Percentiles rank a stretch among this genome's conserved stretches.
phyloP scores from a whole-genome alignment of 2,113 vertebrate species.

The Chiloscyllium plagiosum region DNA sequence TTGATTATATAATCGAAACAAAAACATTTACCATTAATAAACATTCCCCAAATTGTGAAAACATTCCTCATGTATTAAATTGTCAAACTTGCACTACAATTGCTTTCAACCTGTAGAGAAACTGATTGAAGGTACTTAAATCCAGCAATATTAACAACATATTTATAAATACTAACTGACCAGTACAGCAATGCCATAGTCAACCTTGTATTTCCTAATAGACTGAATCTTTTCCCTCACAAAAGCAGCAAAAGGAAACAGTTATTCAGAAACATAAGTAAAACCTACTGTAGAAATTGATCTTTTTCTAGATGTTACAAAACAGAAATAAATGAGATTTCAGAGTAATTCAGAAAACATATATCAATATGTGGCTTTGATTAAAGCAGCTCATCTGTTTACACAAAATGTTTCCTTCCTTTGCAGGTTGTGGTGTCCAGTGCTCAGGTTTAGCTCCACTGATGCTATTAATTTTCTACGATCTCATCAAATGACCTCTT shows the following conservation, averaged over 20 bases:
- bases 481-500: neutral
- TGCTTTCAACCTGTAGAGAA: neutral
- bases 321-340: neutral
- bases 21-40: neutral
- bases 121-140: neutral
- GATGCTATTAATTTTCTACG: neutral
- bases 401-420: neutral
- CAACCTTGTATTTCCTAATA: neutral
- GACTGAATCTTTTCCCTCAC: neutral
- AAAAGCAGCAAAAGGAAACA: neutral
- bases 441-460: neutral
- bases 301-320: neutral
- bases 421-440: neutral
- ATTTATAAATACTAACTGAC: neutral
- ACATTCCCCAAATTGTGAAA: neutral
- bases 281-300: neutral
- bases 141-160: neutral
- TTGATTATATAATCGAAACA: neutral
- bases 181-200: neutral
- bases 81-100: neutral
- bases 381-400: neutral
- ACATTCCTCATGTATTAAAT: neutral
- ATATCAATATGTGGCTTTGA: neutral
- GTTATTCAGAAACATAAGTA: neutral
- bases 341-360: neutral